Conservation (phyloP, 2,888 invertebrate species). For the Dryomyza anilis region DNA sequence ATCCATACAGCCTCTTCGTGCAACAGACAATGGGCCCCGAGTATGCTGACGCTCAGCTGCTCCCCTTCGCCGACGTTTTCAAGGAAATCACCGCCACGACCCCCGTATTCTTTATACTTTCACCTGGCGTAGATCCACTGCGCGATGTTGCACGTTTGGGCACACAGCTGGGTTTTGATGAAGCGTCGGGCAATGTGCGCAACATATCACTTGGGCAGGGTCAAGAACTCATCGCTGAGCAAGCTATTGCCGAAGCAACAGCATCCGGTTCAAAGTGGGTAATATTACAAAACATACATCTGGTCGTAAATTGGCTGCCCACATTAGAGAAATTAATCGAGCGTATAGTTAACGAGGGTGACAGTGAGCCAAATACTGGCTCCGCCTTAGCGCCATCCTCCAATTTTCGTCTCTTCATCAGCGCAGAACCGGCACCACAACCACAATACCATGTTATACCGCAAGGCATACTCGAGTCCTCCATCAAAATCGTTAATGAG, state of each 20-base stretch:
- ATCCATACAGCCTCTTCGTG: slow-evolving; percentile 68
- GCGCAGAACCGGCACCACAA: slow-evolving; percentile 84
- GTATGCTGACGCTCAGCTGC: slow-evolving; percentile 77
- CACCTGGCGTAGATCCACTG: slow-evolving; percentile 92
- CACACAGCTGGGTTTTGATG: slow-evolving; percentile 77
- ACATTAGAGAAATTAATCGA: slow-evolving; percentile 91
- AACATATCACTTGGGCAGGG: slow-evolving; percentile 95
- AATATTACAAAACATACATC: slow-evolving; percentile 89
- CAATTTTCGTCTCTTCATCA: slow-evolving; percentile 76
- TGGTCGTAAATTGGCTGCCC: slow-evolving; percentile 88
- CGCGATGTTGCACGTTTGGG: slow-evolving; percentile 79
- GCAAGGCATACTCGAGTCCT: slow-evolving; percentile 90
- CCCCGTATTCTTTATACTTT: slow-evolving; percentile 92
- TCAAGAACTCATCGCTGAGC: slow-evolving; percentile 89
- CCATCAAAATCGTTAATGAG: slow-evolving; percentile 96
- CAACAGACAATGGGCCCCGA: slow-evolving; percentile 86
- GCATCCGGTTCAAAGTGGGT: slow-evolving; percentile 84
- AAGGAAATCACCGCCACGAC: slow-evolving; percentile 84
- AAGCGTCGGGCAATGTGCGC: slow-evolving; percentile 81
- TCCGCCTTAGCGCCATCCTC: slow-evolving; percentile 37
- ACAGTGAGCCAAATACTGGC: slow-evolving; percentile 43
- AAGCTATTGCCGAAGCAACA: slow-evolving; percentile 78
- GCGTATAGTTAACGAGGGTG: slow-evolving; percentile 72
- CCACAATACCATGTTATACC: slow-evolving; percentile 71
- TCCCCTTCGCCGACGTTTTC: slow-evolving; percentile 82